phyloP scores from a whole-genome alignment of 2,888 invertebrate genomes.

The Parascotia fuliginaria region DNA sequence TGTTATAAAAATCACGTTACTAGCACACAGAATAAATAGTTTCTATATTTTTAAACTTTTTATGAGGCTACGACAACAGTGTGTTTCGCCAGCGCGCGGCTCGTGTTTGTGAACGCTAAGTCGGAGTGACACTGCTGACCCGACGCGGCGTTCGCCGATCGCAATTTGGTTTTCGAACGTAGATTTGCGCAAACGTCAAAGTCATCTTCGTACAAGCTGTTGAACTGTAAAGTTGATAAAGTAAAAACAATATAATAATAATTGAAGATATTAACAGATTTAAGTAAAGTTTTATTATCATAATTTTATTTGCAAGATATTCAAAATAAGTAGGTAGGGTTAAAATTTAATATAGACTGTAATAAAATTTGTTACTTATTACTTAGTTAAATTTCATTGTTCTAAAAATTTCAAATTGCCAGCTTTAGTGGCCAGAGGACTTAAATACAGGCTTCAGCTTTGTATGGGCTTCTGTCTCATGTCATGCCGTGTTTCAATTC shows the following conservation, averaged over 20 bases:
- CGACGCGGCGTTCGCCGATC: constrained; percentile 44
- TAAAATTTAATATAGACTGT: too few relatives aligned
- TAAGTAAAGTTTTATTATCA: too few relatives aligned
- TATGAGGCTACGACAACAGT: constrained; percentile 23
- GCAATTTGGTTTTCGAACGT: constrained; percentile 51
- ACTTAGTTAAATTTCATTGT: too few relatives aligned
- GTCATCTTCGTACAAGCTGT: constrained; percentile 21
- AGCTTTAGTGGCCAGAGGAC: too few relatives aligned
- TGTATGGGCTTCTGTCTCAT: too few relatives aligned
- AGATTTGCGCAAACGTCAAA: constrained; percentile 51
- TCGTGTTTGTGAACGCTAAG: constrained; percentile 45
- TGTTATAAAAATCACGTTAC: constrained; percentile 11
- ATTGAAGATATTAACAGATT: too few relatives aligned
- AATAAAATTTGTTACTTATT: too few relatives aligned
- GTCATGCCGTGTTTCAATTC: too few relatives aligned
- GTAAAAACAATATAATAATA: neutral
- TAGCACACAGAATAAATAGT: constrained; percentile 7
- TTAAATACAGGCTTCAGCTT: too few relatives aligned
- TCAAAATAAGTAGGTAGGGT: too few relatives aligned
- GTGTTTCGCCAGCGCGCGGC: constrained; percentile 24
- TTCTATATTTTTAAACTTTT: constrained; percentile 26
- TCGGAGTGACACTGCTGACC: constrained; percentile 53
- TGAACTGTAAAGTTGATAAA: constrained; percentile 17
- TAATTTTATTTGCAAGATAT: too few relatives aligned
- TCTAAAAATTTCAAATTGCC: too few relatives aligned